phyloP scores from a whole-genome alignment of 2,797 vertebrate genomes.

The Gila robusta region DNA sequence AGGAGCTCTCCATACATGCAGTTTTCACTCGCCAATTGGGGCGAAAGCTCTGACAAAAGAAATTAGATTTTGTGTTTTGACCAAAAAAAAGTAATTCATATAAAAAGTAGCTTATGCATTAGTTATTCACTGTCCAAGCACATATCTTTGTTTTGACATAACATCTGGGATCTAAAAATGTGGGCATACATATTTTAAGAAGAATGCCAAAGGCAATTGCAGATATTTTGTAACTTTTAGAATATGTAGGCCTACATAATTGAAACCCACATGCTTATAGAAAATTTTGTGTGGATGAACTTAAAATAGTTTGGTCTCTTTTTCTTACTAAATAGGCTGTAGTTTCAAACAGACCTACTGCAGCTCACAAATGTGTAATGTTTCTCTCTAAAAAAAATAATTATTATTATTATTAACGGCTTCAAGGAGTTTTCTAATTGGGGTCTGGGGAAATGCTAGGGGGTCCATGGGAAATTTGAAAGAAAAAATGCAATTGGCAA shows the following conservation, averaged over 20 bases:
- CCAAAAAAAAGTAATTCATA: constrained; percentile 27
- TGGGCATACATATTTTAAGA: constrained; percentile 72
- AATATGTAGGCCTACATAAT: constrained; percentile 67
- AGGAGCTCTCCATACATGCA: background rate
- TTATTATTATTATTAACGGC: constrained; percentile 11
- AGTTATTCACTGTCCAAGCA: constrained; percentile 35
- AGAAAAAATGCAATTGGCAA: background rate
- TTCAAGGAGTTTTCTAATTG: constrained; percentile 1
- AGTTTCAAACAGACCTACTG: background rate
- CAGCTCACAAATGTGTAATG: background rate
- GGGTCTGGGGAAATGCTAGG: background rate
- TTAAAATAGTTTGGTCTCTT: constrained; percentile 33
- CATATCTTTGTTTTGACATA: constrained; percentile 39
- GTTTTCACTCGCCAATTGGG: background rate
- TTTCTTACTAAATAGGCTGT: background rate
- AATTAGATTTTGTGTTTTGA: constrained; percentile 9
- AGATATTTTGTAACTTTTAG: constrained; percentile 70
- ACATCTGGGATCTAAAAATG: constrained; percentile 61
- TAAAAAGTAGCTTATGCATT: constrained; percentile 42
- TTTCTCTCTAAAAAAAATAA: background rate
- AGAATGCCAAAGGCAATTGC: constrained; percentile 69
- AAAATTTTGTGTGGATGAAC: constrained; percentile 67
- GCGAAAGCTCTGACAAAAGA: background rate
- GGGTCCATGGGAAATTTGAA: background rate
- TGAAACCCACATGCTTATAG: constrained; percentile 65